phyloP scores from a whole-genome alignment of 1,140 invertebrate species.

The Hycleus cichorii region DNA sequence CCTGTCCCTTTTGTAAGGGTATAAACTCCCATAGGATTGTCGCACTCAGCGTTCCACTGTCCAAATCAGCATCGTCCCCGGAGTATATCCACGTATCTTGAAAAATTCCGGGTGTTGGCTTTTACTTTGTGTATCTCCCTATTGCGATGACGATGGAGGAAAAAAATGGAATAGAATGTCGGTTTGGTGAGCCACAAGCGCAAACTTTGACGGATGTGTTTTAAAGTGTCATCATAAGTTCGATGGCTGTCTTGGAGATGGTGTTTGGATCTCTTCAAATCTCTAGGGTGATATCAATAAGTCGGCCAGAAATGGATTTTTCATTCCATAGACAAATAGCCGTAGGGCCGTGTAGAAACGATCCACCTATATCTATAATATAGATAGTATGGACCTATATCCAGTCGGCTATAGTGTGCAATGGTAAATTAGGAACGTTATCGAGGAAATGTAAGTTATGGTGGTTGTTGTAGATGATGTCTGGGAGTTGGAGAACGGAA shows the following conservation, averaged over 20 bases:
- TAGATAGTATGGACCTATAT: too few relatives aligned
- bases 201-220: conserved; percentile 34
- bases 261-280: conserved; percentile 15
- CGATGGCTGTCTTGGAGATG: conserved; percentile 29
- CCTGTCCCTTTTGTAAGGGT: conserved; percentile 30
- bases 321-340: conserved; percentile 39
- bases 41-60: conserved; percentile 33
- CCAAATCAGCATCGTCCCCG: conserved; percentile 29
- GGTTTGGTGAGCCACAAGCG: neutral
- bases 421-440: neutral
- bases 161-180: conserved; percentile 4
- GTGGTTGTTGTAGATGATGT: conserved; percentile 1
- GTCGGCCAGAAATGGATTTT: conserved; percentile 41
- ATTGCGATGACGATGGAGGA: neutral
- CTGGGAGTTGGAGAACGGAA: conserved; percentile 6
- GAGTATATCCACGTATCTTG: conserved; percentile 20
- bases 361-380: neutral
- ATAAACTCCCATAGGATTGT: conserved; percentile 20
- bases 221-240: conserved; percentile 38
- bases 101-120: conserved; percentile 28
- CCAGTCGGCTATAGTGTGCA: neutral
- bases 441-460: conserved; percentile 2
- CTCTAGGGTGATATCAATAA: conserved; percentile 40
- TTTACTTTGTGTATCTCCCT: neutral
- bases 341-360: conserved; percentile 23